A percentile compares a stretch with the other conserved stretches of the same genome.
phyloP scores from a whole-genome alignment of 2,888 invertebrate genomes.

The Philereme transversata region DNA sequence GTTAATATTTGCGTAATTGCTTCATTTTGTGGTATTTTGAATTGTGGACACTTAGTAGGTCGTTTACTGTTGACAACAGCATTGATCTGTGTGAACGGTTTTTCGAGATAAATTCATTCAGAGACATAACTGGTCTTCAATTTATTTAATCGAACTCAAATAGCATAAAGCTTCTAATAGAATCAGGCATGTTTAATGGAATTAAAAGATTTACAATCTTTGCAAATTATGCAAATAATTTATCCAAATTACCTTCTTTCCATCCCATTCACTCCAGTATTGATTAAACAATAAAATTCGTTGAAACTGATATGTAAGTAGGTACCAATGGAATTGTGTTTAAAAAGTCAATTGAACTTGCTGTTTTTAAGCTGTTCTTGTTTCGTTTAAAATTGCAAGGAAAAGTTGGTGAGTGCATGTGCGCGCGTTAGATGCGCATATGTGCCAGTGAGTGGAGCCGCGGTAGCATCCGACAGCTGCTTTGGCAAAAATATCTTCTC shows the following conservation, averaged over 20 bases:
- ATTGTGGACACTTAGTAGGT: neutral
- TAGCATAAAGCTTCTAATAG: too few species aligned
- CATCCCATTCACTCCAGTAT: neutral
- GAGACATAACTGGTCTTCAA: too few species aligned
- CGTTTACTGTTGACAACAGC: too few species aligned
- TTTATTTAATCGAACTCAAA: too few species aligned
- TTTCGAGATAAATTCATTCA: too few species aligned
- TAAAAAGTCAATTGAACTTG: neutral
- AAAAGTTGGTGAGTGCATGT: constrained; percentile 11
- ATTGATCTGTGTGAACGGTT: too few species aligned
- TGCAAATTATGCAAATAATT: too few species aligned
- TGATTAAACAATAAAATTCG: constrained; percentile 3
- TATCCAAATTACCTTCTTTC: neutral
- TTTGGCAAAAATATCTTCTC: constrained; percentile 69
- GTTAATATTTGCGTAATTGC: constrained; percentile 12
- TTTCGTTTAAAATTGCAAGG: constrained; percentile 8
- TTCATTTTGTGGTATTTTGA: constrained; percentile 1
- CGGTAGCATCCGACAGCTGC: constrained; percentile 69
- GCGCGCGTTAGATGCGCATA: constrained; percentile 36
- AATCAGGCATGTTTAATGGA: too few species aligned
- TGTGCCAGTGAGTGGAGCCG: constrained; percentile 56
- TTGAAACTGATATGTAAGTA: neutral
- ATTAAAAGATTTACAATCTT: too few species aligned
- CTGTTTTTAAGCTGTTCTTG: constrained; percentile 1
- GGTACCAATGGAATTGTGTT: neutral